A percentile compares a stretch with the other conserved stretches of the same genome.
phyloP scores from a whole-genome alignment of 2,113 vertebrate genomes.

The Gadus chalcogrammus region DNA sequence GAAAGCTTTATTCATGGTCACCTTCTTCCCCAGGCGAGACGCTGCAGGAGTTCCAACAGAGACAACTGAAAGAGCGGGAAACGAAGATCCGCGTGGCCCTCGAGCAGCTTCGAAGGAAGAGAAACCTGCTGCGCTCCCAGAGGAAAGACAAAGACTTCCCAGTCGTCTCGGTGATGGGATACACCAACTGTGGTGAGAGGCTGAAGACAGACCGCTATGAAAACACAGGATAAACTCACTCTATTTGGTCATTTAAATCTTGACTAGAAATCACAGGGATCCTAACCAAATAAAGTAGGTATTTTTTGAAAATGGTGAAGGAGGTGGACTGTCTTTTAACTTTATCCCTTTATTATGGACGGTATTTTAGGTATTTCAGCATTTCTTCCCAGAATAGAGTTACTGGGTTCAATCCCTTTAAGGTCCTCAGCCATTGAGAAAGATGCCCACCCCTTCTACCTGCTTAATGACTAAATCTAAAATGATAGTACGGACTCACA shows the following conservation, averaged over 20 bases:
- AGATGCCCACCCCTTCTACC: too few species aligned
- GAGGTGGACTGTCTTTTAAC: too few species aligned
- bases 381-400: too few species aligned
- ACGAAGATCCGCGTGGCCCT: conserved; percentile 77
- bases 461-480: too few species aligned
- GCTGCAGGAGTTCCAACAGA: conserved; percentile 74
- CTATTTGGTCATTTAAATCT: neutral
- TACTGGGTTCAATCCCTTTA: too few species aligned
- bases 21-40: conserved; percentile 78
- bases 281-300: neutral
- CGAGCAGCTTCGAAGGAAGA: conserved; percentile 76
- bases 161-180: conserved; percentile 83
- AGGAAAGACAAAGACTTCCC: conserved; percentile 80
- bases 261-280: neutral
- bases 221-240: too few species aligned
- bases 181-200: conserved; percentile 91
- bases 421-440: too few species aligned
- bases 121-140: conserved; percentile 77
- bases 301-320: too few species aligned
- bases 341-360: too few species aligned
- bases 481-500: too few species aligned
- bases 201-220: neutral
- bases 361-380: too few species aligned
- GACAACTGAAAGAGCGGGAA: conserved; percentile 83
- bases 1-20: neutral